A percentile compares a stretch with the other conserved stretches of the same genome.
Evolutionary conservation across 2,888 invertebrate genomes (phyloP).

Genomic region (Oscheius sp.): DNA sequence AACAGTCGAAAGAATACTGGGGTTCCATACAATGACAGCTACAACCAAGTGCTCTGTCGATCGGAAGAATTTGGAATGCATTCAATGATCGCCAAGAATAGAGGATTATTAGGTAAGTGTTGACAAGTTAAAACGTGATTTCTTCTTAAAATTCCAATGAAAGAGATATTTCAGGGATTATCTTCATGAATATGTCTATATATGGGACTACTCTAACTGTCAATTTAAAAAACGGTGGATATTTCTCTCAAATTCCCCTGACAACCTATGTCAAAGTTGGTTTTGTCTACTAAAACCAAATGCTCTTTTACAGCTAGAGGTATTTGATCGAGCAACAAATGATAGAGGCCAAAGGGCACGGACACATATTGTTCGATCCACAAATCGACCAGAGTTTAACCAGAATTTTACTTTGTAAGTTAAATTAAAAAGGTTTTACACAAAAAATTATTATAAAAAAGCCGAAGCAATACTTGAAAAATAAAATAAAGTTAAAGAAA

Average conservation of each 20-base stretch:
- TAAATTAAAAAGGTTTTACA: not conserved
- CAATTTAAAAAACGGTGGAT: slow-evolving; percentile 42
- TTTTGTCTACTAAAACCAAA: not conserved
- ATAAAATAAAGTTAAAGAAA: too few relatives aligned
- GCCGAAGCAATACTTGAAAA: too few relatives aligned
- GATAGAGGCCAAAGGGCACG: slow-evolving; percentile 29
- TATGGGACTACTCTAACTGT: slow-evolving; percentile 45
- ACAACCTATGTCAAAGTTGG: slow-evolving; percentile 39
- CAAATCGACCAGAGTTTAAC: slow-evolving; percentile 48
- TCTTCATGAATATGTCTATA: slow-evolving; percentile 49
- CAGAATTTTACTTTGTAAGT: slow-evolving; percentile 52
- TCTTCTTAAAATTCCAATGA: too few relatives aligned
- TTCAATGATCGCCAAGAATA: slow-evolving; percentile 37
- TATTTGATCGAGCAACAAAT: slow-evolving; percentile 7
- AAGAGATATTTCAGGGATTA: slow-evolving; percentile 41
- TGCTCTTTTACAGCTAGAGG: slow-evolving; percentile 4
- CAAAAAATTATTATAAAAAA: not conserved
- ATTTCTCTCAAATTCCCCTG: slow-evolving; percentile 55
- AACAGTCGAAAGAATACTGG: slow-evolving; percentile 2
- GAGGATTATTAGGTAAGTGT: slow-evolving; percentile 36
- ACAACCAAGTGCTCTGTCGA: slow-evolving; percentile 20
- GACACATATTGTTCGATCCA: slow-evolving; percentile 40
- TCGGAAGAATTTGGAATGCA: slow-evolving; percentile 48
- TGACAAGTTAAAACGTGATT: not conserved
- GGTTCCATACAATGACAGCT: not conserved